These are phyloP conservation scores for Micronycteris hirsuta DNA, from an alignment of 2,113 vertebrate species.

Conservation along the genomic window DNA sequence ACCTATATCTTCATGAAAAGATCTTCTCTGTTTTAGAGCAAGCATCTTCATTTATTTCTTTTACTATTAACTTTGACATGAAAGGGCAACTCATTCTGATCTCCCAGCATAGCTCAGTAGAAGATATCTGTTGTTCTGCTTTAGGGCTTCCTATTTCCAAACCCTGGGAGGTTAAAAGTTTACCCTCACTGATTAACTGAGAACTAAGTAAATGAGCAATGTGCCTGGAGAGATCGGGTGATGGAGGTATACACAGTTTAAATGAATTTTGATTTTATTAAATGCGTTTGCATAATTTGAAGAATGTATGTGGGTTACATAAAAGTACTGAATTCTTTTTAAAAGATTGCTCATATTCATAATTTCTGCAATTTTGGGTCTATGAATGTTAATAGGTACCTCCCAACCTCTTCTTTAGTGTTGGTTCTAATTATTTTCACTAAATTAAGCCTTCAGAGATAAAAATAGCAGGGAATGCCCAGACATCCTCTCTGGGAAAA, in stretches of 20 bases:
- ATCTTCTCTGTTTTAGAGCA: background rate
- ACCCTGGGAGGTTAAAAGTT: conserved; percentile 1
- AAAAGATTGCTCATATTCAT: conserved; percentile 28
- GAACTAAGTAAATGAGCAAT: background rate
- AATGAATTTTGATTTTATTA: conserved; percentile 60
- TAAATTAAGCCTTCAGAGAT: background rate
- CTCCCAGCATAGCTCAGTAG: background rate
- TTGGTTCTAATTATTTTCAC: conserved; percentile 12
- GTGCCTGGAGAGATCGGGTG: background rate
- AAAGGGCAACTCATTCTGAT: background rate
- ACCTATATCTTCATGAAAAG: background rate
- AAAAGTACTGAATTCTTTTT: conserved; percentile 18
- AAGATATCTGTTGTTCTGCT: background rate
- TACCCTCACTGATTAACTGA: conserved; percentile 19
- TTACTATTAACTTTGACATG: background rate
- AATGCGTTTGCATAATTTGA: conserved; percentile 60
- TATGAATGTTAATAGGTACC: conserved; percentile 36
- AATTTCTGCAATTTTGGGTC: conserved; percentile 35
- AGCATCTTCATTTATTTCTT: background rate
- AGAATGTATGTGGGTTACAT: conserved; percentile 1
- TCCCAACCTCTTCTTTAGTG: background rate
- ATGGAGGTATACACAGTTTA: background rate
- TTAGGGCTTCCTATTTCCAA: conserved; percentile 9
- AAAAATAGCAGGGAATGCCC: background rate
- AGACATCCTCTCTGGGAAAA: background rate